Evolutionary conservation across 92 coral and sea anemone genomes (phyloP).

Genomic region (Umimayanthus kanabou): DNA sequence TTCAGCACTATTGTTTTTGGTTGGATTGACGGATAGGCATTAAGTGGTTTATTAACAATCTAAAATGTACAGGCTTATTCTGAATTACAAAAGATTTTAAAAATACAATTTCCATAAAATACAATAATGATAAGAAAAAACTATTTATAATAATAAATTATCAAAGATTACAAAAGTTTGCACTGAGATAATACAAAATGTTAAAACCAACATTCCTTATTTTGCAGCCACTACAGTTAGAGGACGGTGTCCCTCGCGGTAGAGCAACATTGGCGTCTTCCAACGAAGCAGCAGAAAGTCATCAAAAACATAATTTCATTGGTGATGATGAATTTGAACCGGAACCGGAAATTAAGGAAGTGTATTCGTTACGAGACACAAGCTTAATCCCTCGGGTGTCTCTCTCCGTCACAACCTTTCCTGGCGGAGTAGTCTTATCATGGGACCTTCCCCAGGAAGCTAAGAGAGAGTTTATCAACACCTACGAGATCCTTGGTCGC

Average conservation of each 20-base stretch:
- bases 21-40: too few relatives aligned
- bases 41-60: too few relatives aligned
- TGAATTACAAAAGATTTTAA: too few relatives aligned
- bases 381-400: background rate
- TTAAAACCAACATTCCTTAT: background rate
- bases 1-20: too few relatives aligned
- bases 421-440: slow-evolving; percentile 21
- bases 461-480: slow-evolving; percentile 14
- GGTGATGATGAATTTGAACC: background rate
- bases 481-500: slow-evolving; percentile 32
- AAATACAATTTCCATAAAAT: too few relatives aligned
- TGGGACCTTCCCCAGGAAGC: slow-evolving; percentile 10
- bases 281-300: background rate
- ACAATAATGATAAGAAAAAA: too few relatives aligned
- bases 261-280: background rate
- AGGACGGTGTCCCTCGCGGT: background rate
- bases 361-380: slow-evolving; percentile 10
- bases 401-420: slow-evolving; percentile 13
- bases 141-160: too few relatives aligned
- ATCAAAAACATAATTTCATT: background rate
- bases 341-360: slow-evolving; percentile 34
- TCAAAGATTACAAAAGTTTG: too few relatives aligned
- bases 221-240: too few relatives aligned
- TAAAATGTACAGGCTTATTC: too few relatives aligned
- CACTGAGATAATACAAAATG: background rate